Evolutionary conservation across 2,888 invertebrate genomes (phyloP), one percentile per base, ranked within the genome.

Genomic region (Erebia epiphron): DNA sequence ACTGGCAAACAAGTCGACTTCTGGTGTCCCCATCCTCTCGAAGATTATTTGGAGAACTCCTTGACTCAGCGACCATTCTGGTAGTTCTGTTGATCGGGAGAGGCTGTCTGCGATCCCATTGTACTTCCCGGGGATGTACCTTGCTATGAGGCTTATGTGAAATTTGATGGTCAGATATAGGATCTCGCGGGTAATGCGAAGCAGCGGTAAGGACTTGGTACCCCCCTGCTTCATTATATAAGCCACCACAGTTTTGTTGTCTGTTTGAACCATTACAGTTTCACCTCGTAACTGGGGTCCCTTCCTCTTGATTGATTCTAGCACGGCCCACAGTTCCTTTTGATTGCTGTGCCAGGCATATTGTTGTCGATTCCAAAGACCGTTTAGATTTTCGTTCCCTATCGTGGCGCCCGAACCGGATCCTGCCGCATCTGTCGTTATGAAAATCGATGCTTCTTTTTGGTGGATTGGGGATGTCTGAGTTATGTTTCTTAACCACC

Each of bases 51-150:
- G n/a, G 21, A 58, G 58, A 35, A 9, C 35, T 9, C n/a, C 35
- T 35, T 58, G 35, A 35, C 58, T 58, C 11, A 56, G 11, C 56
- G 56, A 56, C 56, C 56, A 56, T 56, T 56, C 56, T 18, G 56
- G 56, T 18, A 56, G 56, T 56, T 56, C 56, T 11, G 9, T 56
- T 21, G 56, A 9, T 56, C 56, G 56, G 56, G 56, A 56, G 1
- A 56, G 56, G 21, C 56, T 56, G 56, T 21, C 21, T 21, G 56
- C 21, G 56, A 21, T 18, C 56, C 18, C 56, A 11, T 56, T 56
- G 18, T 18, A 18, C 56, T 18, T 56, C 56, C 21, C 52, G n/a
- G 52, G 52, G n/a, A 52, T 52, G n/a, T 52, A 52, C 52, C 52
- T 52, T 56, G 56, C 18, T 56, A 18, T 11, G 11, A 56, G 21